A percentile compares a stretch with the other conserved stretches of the same genome.
phyloP scores from a whole-genome alignment of 1,140 invertebrate species.

The Trichogramma pretiosum region DNA sequence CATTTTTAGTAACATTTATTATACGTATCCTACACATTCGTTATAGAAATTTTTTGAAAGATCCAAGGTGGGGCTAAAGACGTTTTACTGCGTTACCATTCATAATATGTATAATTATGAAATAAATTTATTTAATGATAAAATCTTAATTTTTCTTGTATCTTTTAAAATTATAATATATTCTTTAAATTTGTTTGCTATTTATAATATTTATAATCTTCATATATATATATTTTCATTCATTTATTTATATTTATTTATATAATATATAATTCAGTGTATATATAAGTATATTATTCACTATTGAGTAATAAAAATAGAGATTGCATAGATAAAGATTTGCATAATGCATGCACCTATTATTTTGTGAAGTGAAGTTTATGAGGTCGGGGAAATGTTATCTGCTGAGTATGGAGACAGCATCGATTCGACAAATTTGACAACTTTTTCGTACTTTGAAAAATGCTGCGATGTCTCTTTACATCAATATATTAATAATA shows the following conservation, averaged over 20 bases:
- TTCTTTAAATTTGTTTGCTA: background rate
- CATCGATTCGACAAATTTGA: too few relatives aligned
- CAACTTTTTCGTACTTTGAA: too few relatives aligned
- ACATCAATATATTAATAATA: too few relatives aligned
- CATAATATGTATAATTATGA: too few relatives aligned
- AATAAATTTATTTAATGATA: too few relatives aligned
- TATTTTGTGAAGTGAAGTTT: conserved; percentile 11
- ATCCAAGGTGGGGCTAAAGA: conserved; percentile 2
- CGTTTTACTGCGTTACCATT: conserved; percentile 1
- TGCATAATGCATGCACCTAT: conserved; percentile 40
- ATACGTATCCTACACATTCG: background rate
- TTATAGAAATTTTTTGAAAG: conserved; percentile 12
- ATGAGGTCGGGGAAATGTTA: too few relatives aligned
- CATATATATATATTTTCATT: background rate
- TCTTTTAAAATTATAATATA: too few relatives aligned
- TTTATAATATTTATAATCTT: conserved; percentile 6
- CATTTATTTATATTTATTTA: conserved; percentile 1
- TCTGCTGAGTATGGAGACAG: too few relatives aligned
- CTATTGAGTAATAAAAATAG: conserved; percentile 46
- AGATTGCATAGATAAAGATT: conserved; percentile 44
- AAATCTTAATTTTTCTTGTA: too few relatives aligned
- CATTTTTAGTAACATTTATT: background rate
- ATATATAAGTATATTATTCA: conserved; percentile 21
- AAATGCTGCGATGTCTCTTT: too few relatives aligned
- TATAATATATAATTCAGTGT: too few relatives aligned